Evolutionary conservation across 2,797 vertebrate genomes (phyloP).

Genomic region (Chloroceryle inda): DNA sequence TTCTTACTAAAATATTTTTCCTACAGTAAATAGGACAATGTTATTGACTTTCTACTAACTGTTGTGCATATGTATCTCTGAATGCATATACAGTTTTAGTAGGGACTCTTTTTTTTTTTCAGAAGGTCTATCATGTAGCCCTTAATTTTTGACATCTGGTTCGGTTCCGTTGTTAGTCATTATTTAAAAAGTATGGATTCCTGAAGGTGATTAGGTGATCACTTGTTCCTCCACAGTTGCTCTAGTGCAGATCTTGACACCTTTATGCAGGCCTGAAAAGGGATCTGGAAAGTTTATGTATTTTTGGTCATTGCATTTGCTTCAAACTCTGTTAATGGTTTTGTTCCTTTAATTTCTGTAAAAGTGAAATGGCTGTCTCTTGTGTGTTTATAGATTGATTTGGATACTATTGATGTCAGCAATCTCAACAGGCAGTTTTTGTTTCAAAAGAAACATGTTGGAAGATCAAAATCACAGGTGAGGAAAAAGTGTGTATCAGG

Average conservation of each 20-base stretch:
- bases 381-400: conserved; percentile 89
- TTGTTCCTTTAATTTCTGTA: background rate
- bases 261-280: background rate
- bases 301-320: background rate
- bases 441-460: conserved; percentile 99
- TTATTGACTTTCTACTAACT: background rate
- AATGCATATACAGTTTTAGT: accelerated
- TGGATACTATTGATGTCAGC: conserved; percentile 99
- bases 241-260: background rate
- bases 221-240: background rate
- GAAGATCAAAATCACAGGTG: conserved; percentile 98
- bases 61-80: accelerated
- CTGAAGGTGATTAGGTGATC: background rate
- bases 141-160: background rate
- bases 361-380: conserved; percentile 41
- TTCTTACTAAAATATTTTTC: background rate
- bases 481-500: background rate
- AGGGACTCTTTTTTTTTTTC: background rate
- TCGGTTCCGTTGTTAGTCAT: background rate
- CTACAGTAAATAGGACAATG: accelerated
- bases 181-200: background rate
- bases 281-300: background rate
- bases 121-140: background rate
- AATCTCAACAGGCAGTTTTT: conserved; percentile 98
- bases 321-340: background rate